A percentile compares a stretch with the other conserved stretches of the same genome.
These are phyloP conservation scores for Cydia strobilella DNA, from an alignment of 1,140 invertebrate genomes.

Conservation along the genomic window DNA sequence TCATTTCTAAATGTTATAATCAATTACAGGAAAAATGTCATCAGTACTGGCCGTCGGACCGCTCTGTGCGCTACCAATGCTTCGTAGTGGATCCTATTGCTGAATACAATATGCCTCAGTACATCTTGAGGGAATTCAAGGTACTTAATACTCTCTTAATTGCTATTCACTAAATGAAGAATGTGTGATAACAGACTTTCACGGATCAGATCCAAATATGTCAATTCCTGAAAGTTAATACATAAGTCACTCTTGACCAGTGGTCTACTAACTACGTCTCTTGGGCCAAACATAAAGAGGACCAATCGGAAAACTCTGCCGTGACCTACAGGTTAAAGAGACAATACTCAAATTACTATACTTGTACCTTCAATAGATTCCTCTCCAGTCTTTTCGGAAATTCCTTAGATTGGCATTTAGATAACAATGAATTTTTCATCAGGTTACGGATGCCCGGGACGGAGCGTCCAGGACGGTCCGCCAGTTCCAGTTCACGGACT, in stretches of 20 bases:
- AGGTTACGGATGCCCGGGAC: constrained; percentile 94
- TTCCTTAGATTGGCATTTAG: no score
- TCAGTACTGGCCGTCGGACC: constrained; percentile 99
- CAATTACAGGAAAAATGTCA: constrained; percentile 95
- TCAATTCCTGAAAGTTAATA: background rate
- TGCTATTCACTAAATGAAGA: background rate
- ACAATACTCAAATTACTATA: background rate
- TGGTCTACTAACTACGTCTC: no score
- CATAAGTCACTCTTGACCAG: background rate
- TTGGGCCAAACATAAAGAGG: no score
- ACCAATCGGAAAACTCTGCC: no score
- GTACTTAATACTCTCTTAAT: constrained; percentile 69
- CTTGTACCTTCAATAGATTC: background rate
- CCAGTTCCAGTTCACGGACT: constrained; percentile 99
- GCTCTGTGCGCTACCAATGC: constrained; percentile 97
- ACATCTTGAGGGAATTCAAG: constrained; percentile 99
- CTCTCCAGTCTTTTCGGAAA: no score
- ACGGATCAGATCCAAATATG: background rate
- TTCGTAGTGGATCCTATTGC: constrained; percentile 99
- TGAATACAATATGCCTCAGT: constrained; percentile 99
- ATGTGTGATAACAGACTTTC: background rate
- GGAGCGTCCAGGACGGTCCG: constrained; percentile 97
- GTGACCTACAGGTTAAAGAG: no score
- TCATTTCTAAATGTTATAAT: constrained; percentile 36
- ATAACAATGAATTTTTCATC: background rate